Conservation (phyloP, 2,888 invertebrate species). For the Nudaria mundana region DNA sequence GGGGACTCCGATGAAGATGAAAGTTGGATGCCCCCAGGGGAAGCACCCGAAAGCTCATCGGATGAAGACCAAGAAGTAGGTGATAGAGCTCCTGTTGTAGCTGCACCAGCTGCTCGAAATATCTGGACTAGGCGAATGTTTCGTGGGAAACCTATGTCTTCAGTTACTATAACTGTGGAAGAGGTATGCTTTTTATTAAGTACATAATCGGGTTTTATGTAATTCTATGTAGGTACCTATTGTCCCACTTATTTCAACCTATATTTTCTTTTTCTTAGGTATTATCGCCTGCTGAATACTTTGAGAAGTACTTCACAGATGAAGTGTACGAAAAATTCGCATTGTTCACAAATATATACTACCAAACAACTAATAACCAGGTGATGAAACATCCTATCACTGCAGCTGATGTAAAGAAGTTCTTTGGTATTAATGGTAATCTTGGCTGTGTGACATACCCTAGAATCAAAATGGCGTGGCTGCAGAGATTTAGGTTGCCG, state of each 20-base stretch:
- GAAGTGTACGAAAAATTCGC: slow-evolving; percentile 14
- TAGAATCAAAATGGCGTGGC: slow-evolving; percentile 1
- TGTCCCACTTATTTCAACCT: neutral
- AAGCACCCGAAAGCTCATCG: slow-evolving; percentile 5
- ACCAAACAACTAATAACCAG: too few species aligned
- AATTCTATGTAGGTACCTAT: neutral
- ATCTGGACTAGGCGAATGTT: slow-evolving; percentile 6
- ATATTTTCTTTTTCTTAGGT: slow-evolving; percentile 1
- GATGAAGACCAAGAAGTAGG: slow-evolving; percentile 12
- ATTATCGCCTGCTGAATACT: slow-evolving; percentile 6
- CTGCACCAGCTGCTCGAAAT: slow-evolving; percentile 10
- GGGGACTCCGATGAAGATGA: slow-evolving; percentile 10
- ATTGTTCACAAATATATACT: too few species aligned
- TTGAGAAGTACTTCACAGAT: slow-evolving; percentile 4
- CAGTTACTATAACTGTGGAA: slow-evolving; percentile 7
- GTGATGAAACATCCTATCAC: too few species aligned
- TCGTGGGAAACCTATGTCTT: slow-evolving; percentile 10
- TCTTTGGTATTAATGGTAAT: slow-evolving; percentile 5
- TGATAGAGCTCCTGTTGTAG: slow-evolving; percentile 7
- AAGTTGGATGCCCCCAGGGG: slow-evolving; percentile 9
- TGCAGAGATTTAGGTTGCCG: slow-evolving; percentile 6
- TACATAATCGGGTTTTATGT: slow-evolving; percentile 1
- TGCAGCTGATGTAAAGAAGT: slow-evolving; percentile 3
- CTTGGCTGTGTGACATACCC: too few species aligned
- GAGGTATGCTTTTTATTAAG: slow-evolving; percentile 6